Evolutionary conservation across 2,888 invertebrate genomes (phyloP), one percentile per base, ranked within the genome.

Genomic region (Cephus sareptanus): DNA sequence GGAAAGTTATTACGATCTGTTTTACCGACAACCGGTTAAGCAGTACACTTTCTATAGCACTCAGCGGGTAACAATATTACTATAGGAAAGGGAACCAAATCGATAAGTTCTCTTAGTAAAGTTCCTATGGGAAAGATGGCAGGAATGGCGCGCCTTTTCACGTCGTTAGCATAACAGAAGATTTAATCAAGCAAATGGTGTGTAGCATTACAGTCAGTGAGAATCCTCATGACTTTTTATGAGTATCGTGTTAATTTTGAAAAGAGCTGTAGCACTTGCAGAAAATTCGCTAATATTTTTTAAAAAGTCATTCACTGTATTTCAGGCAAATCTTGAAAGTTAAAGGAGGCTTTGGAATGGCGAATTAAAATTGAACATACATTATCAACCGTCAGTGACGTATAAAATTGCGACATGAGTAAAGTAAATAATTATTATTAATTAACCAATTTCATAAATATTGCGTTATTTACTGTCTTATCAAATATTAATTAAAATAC

Each of bases 101-200:
- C 40, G 40, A 40, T 40, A 40, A 40, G 6, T 40, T 40, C 15
- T 40, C 15, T 40, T 40, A 40, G 40, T 40, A 6, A 40, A 40
- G 15, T 40, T 40, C 6, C 15, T 40, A 40, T 40, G 15, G 6
- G 40, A 15, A 23, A 56, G 71, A 71, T 71, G 71, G 71, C 71
- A 34, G 71, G 4, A 71, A 4, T 9, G 31, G 31, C 34, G 31
- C 15, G 15, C 31, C 71, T 71, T 70, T 70, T 31, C 33, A 71
- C 34, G 33, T 34, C 71, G 33, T 34, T 71, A 34, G 33, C 34
- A 71, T 71, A 71, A 71, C 12, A 34, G 15, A 31, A 71, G 31
- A 31, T 71, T 71, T 31, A 71, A 71, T 71, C 71, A 71, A 71
- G 71, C 33, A 71, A 71, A 71, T 71, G 34, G 71, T 23, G 71